A percentile compares a stretch with the other conserved stretches of the same genome.
Conservation (phyloP, 2,797 vertebrate species). For the Notolabrus celidotus region DNA sequence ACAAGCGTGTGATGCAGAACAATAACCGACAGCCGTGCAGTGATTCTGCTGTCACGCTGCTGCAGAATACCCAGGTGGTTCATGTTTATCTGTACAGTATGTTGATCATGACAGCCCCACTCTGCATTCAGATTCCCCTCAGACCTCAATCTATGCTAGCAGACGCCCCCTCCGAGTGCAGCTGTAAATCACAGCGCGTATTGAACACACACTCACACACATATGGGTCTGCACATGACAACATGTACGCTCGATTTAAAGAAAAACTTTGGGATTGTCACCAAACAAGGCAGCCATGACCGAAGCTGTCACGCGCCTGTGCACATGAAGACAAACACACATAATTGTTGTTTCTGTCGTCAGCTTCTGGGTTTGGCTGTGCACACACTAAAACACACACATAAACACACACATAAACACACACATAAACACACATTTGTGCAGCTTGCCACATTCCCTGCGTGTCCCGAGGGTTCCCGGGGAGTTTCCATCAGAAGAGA, state of each 20-base stretch:
- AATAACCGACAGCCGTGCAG: neutral
- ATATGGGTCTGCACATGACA: neutral
- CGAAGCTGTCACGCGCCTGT: constrained; percentile 26
- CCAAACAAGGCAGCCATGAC: constrained; percentile 36
- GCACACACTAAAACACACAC: neutral
- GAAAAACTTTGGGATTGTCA: constrained; percentile 20
- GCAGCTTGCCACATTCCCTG: neutral
- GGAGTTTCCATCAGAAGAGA: constrained; percentile 27
- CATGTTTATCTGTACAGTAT: neutral
- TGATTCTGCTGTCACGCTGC: neutral
- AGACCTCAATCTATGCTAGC: neutral
- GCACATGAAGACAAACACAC: constrained; percentile 28
- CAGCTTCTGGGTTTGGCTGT: neutral
- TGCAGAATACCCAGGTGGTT: neutral
- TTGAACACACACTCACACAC: neutral
- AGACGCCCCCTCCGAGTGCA: neutral
- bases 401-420: constrained; percentile 5
- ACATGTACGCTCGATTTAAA: neutral
- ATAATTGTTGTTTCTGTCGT: neutral
- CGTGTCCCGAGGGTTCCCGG: constrained; percentile 10
- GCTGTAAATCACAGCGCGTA: neutral
- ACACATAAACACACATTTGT: constrained; percentile 3
- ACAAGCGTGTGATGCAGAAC: neutral
- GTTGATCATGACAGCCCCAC: neutral
- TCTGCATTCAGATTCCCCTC: neutral